Percentiles rank a stretch among this genome's conserved stretches.
phyloP scores from a whole-genome alignment of 2,888 invertebrate genomes.

The Lasioglossum malachurum region DNA sequence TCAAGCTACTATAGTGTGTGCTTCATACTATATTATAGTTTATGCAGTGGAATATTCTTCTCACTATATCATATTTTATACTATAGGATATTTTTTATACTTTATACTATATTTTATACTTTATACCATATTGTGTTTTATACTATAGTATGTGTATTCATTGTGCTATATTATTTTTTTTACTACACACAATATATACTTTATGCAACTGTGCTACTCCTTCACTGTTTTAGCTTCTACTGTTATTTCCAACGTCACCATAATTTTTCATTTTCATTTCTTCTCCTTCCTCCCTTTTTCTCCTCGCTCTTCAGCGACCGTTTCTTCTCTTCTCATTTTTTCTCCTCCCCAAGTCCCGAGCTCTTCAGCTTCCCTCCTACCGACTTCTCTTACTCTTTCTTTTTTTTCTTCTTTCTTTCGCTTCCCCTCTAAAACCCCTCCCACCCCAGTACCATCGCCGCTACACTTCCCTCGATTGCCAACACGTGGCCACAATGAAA shows the following conservation, averaged over 20 bases:
- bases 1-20: background rate
- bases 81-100: background rate
- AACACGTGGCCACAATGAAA: conserved; percentile 20
- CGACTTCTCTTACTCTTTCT: background rate
- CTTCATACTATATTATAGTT: background rate
- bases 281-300: background rate
- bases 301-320: background rate
- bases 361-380: background rate
- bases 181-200: too few relatives aligned
- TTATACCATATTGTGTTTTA: background rate
- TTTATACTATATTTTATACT: background rate
- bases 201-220: background rate
- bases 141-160: background rate
- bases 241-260: background rate
- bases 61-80: too few relatives aligned
- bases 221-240: background rate
- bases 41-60: background rate
- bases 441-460: background rate
- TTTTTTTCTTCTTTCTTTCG: background rate
- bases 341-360: background rate
- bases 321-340: background rate
- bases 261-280: background rate
- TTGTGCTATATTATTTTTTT: background rate
- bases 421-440: background rate
- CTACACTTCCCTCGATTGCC: background rate